phyloP scores from a whole-genome alignment of 2,797 vertebrate species.

The Halcyon chelicuti region DNA sequence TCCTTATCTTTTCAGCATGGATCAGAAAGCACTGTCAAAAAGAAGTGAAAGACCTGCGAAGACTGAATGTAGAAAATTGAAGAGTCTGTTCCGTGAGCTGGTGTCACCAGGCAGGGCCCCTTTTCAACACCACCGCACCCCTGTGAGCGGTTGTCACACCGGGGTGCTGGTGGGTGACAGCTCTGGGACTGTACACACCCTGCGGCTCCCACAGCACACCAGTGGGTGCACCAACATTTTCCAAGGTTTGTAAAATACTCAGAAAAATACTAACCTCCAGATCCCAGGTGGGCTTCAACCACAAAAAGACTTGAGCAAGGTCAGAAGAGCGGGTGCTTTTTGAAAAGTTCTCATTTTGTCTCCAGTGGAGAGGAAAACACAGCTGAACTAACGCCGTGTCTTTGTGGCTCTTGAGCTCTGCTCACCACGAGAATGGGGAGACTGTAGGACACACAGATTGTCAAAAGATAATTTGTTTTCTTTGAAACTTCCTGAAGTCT shows the following conservation, averaged over 20 bases:
- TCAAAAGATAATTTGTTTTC: background rate
- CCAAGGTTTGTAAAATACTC: background rate
- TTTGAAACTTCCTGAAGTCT: slow-evolving; percentile 1
- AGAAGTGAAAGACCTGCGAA: background rate
- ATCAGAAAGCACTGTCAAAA: background rate
- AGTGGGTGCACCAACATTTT: background rate
- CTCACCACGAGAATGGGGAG: background rate
- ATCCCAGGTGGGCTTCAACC: slow-evolving; percentile 6
- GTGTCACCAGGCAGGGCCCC: background rate
- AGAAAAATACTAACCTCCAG: background rate
- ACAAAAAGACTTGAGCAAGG: background rate
- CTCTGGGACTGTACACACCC: background rate
- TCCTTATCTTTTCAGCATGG: background rate
- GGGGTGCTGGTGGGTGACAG: background rate
- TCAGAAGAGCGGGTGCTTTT: background rate
- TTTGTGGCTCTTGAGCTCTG: background rate
- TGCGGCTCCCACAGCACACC: background rate
- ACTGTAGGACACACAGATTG: background rate
- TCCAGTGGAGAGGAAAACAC: background rate
- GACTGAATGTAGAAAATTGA: background rate
- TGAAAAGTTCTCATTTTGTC: background rate
- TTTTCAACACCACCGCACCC: background rate
- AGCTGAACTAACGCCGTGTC: background rate
- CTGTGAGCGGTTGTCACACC: background rate
- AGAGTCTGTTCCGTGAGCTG: background rate